Evolutionary conservation across 2,113 vertebrate genomes (phyloP).

Genomic region (Blennius ocellaris): DNA sequence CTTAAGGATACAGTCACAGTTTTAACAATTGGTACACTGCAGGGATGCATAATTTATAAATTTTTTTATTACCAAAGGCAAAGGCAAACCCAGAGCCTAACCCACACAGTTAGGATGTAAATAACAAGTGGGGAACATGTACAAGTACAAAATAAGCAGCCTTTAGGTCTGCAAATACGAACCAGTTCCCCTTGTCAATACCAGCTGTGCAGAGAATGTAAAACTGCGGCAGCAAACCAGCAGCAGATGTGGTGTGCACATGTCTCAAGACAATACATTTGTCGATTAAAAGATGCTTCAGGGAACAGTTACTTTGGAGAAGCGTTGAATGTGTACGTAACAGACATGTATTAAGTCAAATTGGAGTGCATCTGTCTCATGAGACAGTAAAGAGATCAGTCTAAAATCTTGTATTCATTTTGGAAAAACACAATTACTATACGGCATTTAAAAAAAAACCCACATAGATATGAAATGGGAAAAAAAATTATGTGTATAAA

Average conservation of each 20-base stretch:
- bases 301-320: neutral
- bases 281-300: neutral
- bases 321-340: neutral
- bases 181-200: constrained; percentile 25
- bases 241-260: constrained; percentile 21
- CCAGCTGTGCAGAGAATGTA: constrained; percentile 9
- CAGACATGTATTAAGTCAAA: constrained; percentile 3
- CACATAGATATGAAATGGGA: no score
- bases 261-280: constrained; percentile 13
- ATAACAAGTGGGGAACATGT: constrained; percentile 4
- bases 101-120: neutral
- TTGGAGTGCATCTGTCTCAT: neutral
- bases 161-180: constrained; percentile 11
- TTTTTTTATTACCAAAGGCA: neutral
- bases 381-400: neutral
- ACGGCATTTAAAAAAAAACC: no score
- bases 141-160: constrained; percentile 10
- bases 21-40: neutral
- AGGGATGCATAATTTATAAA: neutral
- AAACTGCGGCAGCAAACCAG: constrained; percentile 5
- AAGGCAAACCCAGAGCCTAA: neutral
- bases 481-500: no score
- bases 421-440: no score
- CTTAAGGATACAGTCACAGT: no score
- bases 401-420: constrained; percentile 1